Evolutionary conservation across 1,140 invertebrate species (phyloP).

Genomic region (Pseudomyrmex gracilis): DNA sequence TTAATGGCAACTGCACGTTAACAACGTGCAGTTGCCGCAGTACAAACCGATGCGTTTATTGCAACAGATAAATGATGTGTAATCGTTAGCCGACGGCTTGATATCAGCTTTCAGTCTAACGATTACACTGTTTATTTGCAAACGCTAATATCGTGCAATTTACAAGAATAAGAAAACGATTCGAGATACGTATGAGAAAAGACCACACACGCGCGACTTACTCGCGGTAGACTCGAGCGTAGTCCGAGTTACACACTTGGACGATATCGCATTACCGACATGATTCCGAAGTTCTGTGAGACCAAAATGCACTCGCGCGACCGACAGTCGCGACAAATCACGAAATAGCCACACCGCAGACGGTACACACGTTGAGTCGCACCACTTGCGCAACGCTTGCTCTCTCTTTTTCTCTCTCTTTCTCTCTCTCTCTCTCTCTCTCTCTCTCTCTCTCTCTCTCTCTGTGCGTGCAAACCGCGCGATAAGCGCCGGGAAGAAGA

Average conservation of each 20-base stretch:
- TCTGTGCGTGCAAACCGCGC: too few relatives aligned
- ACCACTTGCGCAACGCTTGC: background rate
- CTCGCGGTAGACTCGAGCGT: background rate
- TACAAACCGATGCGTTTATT: conserved; percentile 38
- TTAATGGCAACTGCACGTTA: conserved; percentile 41
- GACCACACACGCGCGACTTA: background rate
- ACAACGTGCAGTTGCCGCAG: conserved; percentile 12
- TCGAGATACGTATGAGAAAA: background rate
- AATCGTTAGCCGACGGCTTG: conserved; percentile 50
- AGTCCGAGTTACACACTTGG: background rate
- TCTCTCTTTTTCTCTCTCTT: too few relatives aligned
- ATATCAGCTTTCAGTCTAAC: conserved; percentile 48
- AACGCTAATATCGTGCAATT: conserved; percentile 12
- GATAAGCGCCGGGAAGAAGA: conserved; percentile 4
- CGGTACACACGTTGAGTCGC: background rate
- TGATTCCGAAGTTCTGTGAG: background rate
- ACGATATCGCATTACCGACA: background rate
- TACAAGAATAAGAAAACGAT: conserved; percentile 11
- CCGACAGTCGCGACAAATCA: background rate
- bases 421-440: background rate
- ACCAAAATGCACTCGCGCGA: background rate
- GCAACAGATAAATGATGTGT: conserved; percentile 53
- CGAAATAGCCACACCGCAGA: background rate
- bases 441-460: background rate
- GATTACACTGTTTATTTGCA: conserved; percentile 45